phyloP scores from a whole-genome alignment of 2,888 invertebrate species.

The Pemphredon lugubris region DNA sequence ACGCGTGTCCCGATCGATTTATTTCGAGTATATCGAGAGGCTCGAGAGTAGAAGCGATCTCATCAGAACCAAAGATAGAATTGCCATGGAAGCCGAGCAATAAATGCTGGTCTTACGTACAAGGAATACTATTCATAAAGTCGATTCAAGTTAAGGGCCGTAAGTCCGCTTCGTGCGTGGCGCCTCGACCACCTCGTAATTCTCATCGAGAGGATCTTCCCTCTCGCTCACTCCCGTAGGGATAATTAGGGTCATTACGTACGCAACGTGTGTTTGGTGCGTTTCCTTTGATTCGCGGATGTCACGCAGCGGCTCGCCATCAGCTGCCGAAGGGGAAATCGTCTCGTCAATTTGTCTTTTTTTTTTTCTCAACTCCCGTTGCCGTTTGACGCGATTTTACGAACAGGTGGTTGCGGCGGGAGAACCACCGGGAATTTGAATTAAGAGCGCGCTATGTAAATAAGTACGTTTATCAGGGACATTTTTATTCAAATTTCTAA shows the following conservation, averaged over 20 bases:
- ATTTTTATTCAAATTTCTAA: too few relatives aligned
- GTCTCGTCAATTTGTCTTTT: background rate
- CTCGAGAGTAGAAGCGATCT: constrained; percentile 26
- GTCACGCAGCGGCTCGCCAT: constrained; percentile 20
- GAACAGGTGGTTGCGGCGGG: constrained; percentile 43
- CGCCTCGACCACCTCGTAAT: constrained; percentile 58
- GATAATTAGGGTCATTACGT: constrained; percentile 51
- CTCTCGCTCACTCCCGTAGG: constrained; percentile 27
- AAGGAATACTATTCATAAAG: constrained; percentile 69
- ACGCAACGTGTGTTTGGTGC: constrained; percentile 41
- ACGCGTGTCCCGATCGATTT: constrained; percentile 61
- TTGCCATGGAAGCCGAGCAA: constrained; percentile 54
- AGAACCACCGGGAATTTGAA: constrained; percentile 18
- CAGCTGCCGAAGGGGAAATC: constrained; percentile 13
- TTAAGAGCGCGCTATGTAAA: background rate
- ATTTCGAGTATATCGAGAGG: constrained; percentile 42
- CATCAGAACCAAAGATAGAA: constrained; percentile 54
- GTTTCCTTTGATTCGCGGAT: constrained; percentile 42
- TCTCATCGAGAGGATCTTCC: constrained; percentile 42
- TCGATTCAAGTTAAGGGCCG: constrained; percentile 29
- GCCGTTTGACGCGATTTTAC: constrained; percentile 20
- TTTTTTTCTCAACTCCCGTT: constrained; percentile 6
- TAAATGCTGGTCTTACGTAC: constrained; percentile 50
- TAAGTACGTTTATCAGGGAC: too few relatives aligned
- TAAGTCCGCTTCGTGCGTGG: constrained; percentile 30